Conservation (phyloP, 2,113 vertebrate species). For the Aix galericulata region DNA sequence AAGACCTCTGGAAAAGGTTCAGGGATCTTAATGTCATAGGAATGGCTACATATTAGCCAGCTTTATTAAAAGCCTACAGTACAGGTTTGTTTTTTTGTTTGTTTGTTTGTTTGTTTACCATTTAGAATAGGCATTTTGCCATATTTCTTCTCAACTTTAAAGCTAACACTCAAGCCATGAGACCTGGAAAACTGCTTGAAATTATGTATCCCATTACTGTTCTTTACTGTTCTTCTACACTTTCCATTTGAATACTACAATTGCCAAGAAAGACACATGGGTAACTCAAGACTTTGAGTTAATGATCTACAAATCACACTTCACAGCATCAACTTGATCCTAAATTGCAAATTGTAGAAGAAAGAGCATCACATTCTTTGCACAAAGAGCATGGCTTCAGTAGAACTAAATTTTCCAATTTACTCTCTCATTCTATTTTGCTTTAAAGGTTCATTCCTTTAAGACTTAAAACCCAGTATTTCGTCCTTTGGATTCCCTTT, state of each 20-base stretch:
- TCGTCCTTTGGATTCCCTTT: background rate
- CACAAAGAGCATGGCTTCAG: background rate
- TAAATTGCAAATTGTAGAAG: background rate
- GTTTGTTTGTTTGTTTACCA: background rate
- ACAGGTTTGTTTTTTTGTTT: background rate
- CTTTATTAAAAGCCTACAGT: background rate
- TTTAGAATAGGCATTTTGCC: background rate
- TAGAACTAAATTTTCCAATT: background rate
- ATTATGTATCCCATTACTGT: background rate
- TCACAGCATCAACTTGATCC: background rate
- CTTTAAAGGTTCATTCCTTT: background rate
- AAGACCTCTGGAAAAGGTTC: background rate
- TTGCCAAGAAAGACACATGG: background rate
- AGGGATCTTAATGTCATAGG: background rate
- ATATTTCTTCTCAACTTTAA: background rate
- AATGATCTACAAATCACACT: background rate
- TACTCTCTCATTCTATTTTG: background rate
- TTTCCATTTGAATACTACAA: background rate
- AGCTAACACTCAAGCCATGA: background rate
- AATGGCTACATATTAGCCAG: background rate
- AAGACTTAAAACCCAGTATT: background rate
- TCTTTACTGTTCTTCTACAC: background rate
- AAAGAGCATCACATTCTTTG: background rate
- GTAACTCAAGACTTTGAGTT: background rate
- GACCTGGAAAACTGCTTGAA: background rate